A percentile compares a stretch with the other conserved stretches of the same genome.
Conservation (phyloP, 53 echinoderm and acorn worm species). For the Holothuria leucospilota region DNA sequence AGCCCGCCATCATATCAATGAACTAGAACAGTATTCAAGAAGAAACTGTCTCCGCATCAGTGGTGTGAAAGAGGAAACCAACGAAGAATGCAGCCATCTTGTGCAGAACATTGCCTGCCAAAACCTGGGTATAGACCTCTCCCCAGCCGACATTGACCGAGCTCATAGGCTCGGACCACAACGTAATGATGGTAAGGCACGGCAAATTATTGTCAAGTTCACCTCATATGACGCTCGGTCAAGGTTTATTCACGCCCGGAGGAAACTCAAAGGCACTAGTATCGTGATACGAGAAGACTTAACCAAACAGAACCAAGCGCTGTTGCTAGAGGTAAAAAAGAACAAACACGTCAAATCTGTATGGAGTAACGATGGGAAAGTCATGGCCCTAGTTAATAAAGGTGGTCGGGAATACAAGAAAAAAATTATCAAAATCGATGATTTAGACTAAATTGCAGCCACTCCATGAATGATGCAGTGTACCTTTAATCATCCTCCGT, state of each 20-base stretch:
- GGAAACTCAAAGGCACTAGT: neutral
- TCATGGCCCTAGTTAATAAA: too few relatives aligned
- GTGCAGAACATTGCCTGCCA: neutral
- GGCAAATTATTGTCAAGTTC: slow-evolving; percentile 7
- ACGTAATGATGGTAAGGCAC: neutral
- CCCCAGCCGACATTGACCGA: neutral
- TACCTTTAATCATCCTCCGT: too few relatives aligned
- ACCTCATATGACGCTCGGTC: neutral
- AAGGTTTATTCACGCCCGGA: neutral
- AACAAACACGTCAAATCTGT: too few relatives aligned
- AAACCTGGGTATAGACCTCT: neutral
- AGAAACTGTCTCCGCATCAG: neutral
- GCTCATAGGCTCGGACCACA: neutral
- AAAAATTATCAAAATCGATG: too few relatives aligned
- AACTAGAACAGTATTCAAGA: neutral
- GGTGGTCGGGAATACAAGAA: too few relatives aligned
- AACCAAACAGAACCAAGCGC: too few relatives aligned
- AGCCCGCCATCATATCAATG: neutral
- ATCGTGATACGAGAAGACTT: too few relatives aligned
- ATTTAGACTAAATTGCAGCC: too few relatives aligned
- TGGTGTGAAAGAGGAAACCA: neutral
- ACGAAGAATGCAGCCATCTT: neutral
- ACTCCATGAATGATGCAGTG: too few relatives aligned
- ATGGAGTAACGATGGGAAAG: too few relatives aligned
- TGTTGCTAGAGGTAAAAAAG: too few relatives aligned